Conservation (phyloP, 2,888 invertebrate species). For the Brachylomia viminalis region DNA sequence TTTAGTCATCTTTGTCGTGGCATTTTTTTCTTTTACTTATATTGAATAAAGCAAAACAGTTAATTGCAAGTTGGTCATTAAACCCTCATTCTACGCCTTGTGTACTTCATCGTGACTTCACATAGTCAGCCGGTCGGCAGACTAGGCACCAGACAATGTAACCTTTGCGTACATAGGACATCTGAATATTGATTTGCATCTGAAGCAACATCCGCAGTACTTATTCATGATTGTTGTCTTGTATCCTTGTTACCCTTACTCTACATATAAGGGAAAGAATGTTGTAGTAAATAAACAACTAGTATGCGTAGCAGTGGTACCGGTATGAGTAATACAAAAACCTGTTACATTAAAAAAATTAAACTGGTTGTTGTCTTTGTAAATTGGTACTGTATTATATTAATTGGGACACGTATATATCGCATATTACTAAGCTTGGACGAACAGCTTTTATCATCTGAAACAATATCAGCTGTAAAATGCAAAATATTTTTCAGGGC, state of each 20-base stretch:
- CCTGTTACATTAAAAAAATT: neutral
- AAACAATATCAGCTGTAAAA: slow-evolving; percentile 2
- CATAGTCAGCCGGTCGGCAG: neutral
- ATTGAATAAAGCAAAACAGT: neutral
- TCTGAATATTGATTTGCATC: slow-evolving; percentile 7
- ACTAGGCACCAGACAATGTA: neutral
- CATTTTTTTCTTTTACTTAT: neutral
- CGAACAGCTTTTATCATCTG: neutral
- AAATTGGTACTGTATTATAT: neutral
- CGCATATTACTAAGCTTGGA: neutral
- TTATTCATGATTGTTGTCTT: neutral
- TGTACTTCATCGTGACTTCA: neutral
- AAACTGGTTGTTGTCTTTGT: neutral
- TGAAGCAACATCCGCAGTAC: neutral
- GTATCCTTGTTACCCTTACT: neutral
- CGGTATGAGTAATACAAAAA: slow-evolving; percentile 9
- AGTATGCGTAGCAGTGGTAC: slow-evolving; percentile 3
- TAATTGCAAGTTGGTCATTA: neutral
- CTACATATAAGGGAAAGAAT: slow-evolving; percentile 6
- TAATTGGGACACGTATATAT: neutral
- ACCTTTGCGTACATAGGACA: neutral
- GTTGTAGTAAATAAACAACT: slow-evolving; percentile 17
- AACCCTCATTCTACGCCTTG: neutral
- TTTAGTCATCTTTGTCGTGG: neutral
- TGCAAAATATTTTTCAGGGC: neutral